Evolutionary conservation across 1,140 invertebrate genomes (phyloP), one percentile per base, ranked within the genome.

Genomic region (Archivesica marissinica): DNA sequence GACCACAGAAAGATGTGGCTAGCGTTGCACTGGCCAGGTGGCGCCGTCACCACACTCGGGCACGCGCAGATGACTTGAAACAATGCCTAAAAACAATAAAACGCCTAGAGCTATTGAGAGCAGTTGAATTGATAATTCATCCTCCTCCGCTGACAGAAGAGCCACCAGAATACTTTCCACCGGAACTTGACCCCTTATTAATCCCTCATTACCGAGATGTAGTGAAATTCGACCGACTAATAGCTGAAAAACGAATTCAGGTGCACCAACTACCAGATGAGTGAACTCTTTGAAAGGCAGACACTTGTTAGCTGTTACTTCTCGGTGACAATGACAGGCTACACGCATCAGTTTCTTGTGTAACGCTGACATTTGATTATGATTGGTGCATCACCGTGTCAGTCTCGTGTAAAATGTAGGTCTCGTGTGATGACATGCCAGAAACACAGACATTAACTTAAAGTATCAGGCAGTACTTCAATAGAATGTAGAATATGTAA

Each of bases 41-140:
- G 90, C 84, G 86, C 7, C 88, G 90, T 30, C 87, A 88, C 72
- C 90, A 91, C 79, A 90, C 87, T 0, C 80, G 89, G 0, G 87
- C 88, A 50, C 90, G 80, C 70, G 85, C 89, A 33, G 87, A 90
- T 44, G 90, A 91, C 75, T 59, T 91, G 7, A 75, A 77, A 41
- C 64, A 72, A 39, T 85, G 86, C 4, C 52, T 91, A 41, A 75
- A 33, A 54, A 85, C 87, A 41, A 89, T 91, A 25, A 74, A 75
- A 54, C 61, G 89, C 15, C 20, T 50, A 13, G 90, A 91, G 47
- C 68, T 90, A 25, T 41, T 89, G 33, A 76, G 76, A 25, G 72
- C 84, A 35, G 78, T 91, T 15, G 88, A 91, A 20, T 38, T 70
- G 23, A 80, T 64, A 3, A 80, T 90, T 6, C 80, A 87, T 41